phyloP scores from a whole-genome alignment of 2,888 invertebrate species.

The Synergus japonicus region DNA sequence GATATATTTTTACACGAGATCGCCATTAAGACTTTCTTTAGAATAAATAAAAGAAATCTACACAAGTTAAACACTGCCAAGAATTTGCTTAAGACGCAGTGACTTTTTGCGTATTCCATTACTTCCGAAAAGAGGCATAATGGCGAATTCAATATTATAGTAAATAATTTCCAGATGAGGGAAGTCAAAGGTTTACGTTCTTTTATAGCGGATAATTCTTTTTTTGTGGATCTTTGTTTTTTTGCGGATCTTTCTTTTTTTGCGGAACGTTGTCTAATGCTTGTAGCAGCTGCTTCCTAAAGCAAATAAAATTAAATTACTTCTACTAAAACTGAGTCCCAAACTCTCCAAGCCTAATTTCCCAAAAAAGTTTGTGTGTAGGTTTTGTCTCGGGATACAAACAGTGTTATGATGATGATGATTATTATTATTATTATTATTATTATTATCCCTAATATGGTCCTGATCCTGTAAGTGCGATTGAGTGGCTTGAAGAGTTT shows the following conservation, averaged over 20 bases:
- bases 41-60: slow-evolving; percentile 63
- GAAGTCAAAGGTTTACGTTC: slow-evolving; percentile 62
- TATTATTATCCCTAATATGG: too few species aligned
- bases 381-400: neutral
- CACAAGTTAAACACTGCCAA: slow-evolving; percentile 62
- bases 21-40: slow-evolving; percentile 61
- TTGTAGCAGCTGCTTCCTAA: slow-evolving; percentile 68
- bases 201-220: slow-evolving; percentile 58
- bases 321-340: slow-evolving; percentile 44
- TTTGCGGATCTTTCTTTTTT: slow-evolving; percentile 56
- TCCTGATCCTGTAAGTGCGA: neutral
- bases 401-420: neutral
- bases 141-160: slow-evolving; percentile 66
- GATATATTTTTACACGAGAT: slow-evolving; percentile 56
- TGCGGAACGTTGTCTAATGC: slow-evolving; percentile 62
- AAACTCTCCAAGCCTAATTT: slow-evolving; percentile 40
- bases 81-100: slow-evolving; percentile 59
- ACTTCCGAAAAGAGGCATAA: slow-evolving; percentile 61
- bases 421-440: neutral
- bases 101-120: slow-evolving; percentile 61
- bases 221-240: neutral
- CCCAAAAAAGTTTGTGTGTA: neutral
- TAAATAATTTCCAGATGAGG: slow-evolving; percentile 69
- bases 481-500: slow-evolving; percentile 48
- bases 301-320: slow-evolving; percentile 70